Conservation (phyloP, 2,888 invertebrate species). For the Homarus gammarus region DNA sequence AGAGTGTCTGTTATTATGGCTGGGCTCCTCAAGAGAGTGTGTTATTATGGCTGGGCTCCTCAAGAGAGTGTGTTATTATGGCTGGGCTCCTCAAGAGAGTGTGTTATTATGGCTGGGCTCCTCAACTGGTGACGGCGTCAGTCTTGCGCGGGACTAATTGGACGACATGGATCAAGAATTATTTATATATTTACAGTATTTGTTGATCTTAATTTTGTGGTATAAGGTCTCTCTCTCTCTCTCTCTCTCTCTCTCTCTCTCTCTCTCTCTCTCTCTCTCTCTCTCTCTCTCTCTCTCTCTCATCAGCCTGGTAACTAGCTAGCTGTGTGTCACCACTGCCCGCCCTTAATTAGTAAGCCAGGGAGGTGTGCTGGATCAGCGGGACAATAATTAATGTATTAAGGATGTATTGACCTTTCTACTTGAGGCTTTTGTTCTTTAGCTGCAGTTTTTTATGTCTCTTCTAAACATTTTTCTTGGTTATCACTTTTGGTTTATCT, state of each 20-base stretch:
- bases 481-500: background rate
- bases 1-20: too few species aligned
- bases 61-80: too few species aligned
- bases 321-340: too few species aligned
- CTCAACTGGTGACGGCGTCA: too few species aligned
- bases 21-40: too few species aligned
- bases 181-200: too few species aligned
- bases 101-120: background rate
- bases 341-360: background rate
- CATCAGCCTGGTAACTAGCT: background rate
- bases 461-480: background rate
- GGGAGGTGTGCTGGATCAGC: background rate
- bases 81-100: too few species aligned
- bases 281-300: background rate
- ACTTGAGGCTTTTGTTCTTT: background rate
- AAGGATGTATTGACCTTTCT: background rate
- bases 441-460: background rate
- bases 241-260: background rate
- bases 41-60: too few species aligned
- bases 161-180: background rate
- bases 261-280: background rate
- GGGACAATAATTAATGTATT: background rate
- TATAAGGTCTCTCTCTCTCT: slow-evolving; percentile 24
- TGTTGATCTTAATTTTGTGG: too few species aligned
- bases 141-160: too few species aligned